phyloP scores from a whole-genome alignment of 2,113 vertebrate genomes.

The Capricornis sumatraensis region DNA sequence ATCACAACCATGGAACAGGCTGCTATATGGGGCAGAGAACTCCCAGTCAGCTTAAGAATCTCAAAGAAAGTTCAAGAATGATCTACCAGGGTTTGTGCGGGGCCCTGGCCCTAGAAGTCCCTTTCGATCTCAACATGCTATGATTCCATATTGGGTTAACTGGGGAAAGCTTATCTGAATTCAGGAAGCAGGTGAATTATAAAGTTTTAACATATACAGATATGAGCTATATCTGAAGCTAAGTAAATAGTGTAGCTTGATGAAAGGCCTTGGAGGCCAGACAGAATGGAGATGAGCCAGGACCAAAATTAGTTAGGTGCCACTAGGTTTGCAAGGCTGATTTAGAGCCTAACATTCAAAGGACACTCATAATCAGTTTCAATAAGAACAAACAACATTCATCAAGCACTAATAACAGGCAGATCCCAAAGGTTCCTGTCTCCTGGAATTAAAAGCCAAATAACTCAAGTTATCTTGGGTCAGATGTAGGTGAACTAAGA shows the following conservation, averaged over 20 bases:
- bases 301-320: slow-evolving; percentile 21
- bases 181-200: neutral
- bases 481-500: slow-evolving; percentile 29
- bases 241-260: neutral
- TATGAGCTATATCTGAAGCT: neutral
- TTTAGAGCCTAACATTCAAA: slow-evolving; percentile 53
- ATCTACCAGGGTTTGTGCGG: neutral
- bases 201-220: neutral
- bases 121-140: neutral
- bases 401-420: slow-evolving; percentile 42
- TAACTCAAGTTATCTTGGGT: slow-evolving; percentile 38
- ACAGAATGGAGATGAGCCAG: neutral
- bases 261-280: neutral
- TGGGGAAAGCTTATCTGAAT: neutral
- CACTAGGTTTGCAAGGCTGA: slow-evolving; percentile 41
- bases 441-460: slow-evolving; percentile 55
- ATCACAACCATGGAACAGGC: neutral
- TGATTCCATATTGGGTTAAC: neutral
- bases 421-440: slow-evolving; percentile 38
- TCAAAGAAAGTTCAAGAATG: slow-evolving; percentile 8
- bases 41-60: neutral
- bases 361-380: slow-evolving; percentile 45
- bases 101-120: neutral
- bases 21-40: neutral
- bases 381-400: slow-evolving; percentile 57